Evolutionary conservation across 2,797 vertebrate species (phyloP).

Genomic region (Falco cherrug): DNA sequence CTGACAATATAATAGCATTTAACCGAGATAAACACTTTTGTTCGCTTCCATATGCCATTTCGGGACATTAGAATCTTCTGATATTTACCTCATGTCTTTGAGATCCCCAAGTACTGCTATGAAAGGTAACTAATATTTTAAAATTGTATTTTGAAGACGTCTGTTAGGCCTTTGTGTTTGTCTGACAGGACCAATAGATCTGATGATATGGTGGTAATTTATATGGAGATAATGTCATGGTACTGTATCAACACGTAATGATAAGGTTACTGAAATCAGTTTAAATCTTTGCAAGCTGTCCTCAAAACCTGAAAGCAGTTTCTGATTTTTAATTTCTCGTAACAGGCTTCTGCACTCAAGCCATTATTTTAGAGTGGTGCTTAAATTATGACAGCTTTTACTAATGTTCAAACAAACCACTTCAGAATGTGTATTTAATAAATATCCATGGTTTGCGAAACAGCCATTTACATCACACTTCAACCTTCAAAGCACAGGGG

Average conservation of each 20-base stretch:
- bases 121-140: not conserved
- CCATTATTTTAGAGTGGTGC: not conserved
- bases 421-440: not conserved
- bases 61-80: not conserved
- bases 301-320: not conserved
- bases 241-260: not conserved
- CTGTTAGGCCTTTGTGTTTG: not conserved
- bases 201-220: not conserved
- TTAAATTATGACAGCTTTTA: not conserved
- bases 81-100: not conserved
- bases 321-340: not conserved
- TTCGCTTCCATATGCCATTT: not conserved
- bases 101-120: not conserved
- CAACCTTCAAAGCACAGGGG: not conserved
- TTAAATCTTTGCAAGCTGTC: not conserved
- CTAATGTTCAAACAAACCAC: not conserved
- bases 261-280: not conserved
- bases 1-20: not conserved
- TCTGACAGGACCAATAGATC: not conserved
- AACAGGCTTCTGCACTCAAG: not conserved
- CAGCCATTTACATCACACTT: not conserved
- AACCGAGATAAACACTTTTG: not conserved
- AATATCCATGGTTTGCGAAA: not conserved
- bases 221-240: fast-evolving
- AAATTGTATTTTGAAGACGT: not conserved